Percentiles rank a stretch among this genome's conserved stretches.
Evolutionary conservation across 1,140 invertebrate genomes (phyloP).

Genomic region (Limonius californicus): DNA sequence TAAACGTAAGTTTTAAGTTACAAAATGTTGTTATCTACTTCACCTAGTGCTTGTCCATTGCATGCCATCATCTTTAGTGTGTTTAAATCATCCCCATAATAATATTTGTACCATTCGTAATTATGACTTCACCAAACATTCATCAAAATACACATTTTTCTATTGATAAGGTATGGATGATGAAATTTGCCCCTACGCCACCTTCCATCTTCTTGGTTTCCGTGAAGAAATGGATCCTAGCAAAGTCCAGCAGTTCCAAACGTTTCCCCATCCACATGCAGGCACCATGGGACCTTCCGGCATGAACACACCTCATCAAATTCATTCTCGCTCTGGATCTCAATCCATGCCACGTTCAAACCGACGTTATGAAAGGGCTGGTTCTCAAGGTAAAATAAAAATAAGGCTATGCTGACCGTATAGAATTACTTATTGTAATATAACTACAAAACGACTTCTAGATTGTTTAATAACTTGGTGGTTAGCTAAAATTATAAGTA

Average conservation of each 20-base stretch:
- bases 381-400: conserved; percentile 44
- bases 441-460: too few species aligned
- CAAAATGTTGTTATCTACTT: too few species aligned
- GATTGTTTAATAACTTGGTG: too few species aligned
- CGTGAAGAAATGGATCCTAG: conserved; percentile 91
- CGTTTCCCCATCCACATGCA: conserved; percentile 80
- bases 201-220: conserved; percentile 90
- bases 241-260: conserved; percentile 83
- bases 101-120: too few species aligned
- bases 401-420: too few species aligned
- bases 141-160: too few species aligned
- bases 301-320: conserved; percentile 58
- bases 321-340: conserved; percentile 79
- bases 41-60: conserved; percentile 7
- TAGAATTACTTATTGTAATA: too few species aligned
- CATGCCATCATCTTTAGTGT: neutral
- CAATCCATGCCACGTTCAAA: conserved; percentile 72
- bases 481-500: too few species aligned
- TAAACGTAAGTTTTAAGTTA: conserved; percentile 3
- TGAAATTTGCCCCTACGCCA: conserved; percentile 91
- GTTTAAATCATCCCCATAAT: too few species aligned
- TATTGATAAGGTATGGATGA: conserved; percentile 76
- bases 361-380: conserved; percentile 43
- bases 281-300: conserved; percentile 73
- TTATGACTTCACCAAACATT: too few species aligned